Base-by-base conservation (phyloP, 2,113 vertebrate genomes). In the Aegithalos caudatus region DNA sequence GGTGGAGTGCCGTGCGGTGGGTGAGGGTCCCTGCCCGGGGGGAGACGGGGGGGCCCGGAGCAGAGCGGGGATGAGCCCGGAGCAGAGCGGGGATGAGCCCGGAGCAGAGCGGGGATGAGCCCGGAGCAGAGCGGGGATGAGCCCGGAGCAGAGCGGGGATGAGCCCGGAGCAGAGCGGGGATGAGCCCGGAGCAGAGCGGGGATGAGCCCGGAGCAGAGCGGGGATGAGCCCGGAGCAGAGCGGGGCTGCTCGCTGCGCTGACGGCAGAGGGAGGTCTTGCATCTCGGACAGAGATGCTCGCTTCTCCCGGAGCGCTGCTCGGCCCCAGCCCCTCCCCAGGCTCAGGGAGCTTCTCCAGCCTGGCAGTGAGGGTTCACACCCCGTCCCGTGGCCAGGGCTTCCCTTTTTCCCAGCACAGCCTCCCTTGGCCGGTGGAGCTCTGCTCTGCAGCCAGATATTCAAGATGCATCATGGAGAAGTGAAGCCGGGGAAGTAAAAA, bases 261-360 rank as follows among this genome's bases (percentile, higher is more conserved):
- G 72, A 93, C 95, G 56, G 82, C 88, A 97, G 96, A 94, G 96
- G 96, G 95, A 94, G 92, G 79, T 31, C 92, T 88, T 94, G 95
- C 24, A 3, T 73, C 88, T 92, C 4, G 65, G 58, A 89, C 81
- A 61, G 92, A 37, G 5, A 12, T 8, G 24, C 72, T 64, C 11
- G 6, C 50, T 31, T 4, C 38, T 83, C 44, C 70, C 14, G 3
- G n/a, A 28, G 2, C n/a, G 0, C 6, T 0, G 50, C 69, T 13
- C 3, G 5, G 56, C 44, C 12, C 33, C 6, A 0, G n/a, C 45
- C 48, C 22, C 51, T 19, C 27, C 42, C 50, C 1, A 3, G 19
- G 23, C 74, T 17, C 58, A 1, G 13, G 37, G 60, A 33, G 28
- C 47, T 54, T 1, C 42, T 47, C n/a, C 3, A 6, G 28, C 14